These are phyloP conservation scores for Aplidium turbinatum DNA, from an alignment of 23 tunicate genomes.

Conservation along the genomic window DNA sequence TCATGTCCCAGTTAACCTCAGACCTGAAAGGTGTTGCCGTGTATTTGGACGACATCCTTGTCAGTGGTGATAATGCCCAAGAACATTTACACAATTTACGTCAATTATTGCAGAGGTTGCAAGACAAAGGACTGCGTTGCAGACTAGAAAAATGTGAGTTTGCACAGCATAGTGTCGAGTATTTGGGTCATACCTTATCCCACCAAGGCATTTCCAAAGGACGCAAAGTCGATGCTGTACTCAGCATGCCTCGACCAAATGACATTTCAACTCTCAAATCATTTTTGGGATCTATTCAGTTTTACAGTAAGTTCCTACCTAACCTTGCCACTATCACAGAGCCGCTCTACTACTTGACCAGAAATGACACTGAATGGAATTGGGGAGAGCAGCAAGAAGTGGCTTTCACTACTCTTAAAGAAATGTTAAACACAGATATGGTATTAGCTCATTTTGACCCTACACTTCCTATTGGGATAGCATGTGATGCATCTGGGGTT, in stretches of 20 bases:
- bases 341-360: background rate
- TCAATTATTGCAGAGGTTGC: background rate
- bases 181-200: slow-evolving; percentile 24
- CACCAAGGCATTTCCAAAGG: background rate
- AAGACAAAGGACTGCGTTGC: slow-evolving; percentile 12
- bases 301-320: slow-evolving; percentile 4
- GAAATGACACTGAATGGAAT: slow-evolving; percentile 4
- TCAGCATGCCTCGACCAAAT: slow-evolving; percentile 6
- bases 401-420: too few species aligned
- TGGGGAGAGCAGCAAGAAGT: too few species aligned
- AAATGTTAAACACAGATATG: background rate
- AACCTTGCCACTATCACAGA: background rate
- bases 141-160: slow-evolving; percentile 5
- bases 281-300: slow-evolving; percentile 24
- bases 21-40: slow-evolving; percentile 14
- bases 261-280: slow-evolving; percentile 12
- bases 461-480: slow-evolving; percentile 13
- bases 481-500: slow-evolving; percentile 9
- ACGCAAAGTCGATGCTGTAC: slow-evolving; percentile 3
- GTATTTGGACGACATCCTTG: slow-evolving; percentile 26
- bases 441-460: slow-evolving; percentile 2
- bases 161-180: slow-evolving; percentile 12
- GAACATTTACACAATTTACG: background rate
- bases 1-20: background rate
- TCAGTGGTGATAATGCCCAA: background rate